Evolutionary conservation across 2,113 vertebrate species (phyloP), one percentile per base, ranked within the genome.

Genomic region (Thunnus maccoyii): DNA sequence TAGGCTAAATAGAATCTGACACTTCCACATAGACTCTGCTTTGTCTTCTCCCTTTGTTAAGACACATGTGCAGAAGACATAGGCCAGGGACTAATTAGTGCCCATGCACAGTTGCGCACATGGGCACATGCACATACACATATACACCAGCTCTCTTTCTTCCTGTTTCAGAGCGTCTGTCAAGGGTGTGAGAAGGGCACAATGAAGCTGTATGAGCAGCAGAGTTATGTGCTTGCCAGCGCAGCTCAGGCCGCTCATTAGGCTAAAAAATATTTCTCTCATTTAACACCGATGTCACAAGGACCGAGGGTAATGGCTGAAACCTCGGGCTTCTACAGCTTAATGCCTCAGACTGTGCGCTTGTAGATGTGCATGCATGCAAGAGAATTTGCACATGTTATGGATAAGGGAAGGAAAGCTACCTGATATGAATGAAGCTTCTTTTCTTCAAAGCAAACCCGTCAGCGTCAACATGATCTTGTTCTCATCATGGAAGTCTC

Each of bases 151-250:
- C 58, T 46, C 60, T 72, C 58, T 51, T 57, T 80, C 76, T 87
- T 84, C 30, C 83, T 22, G 80, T 89, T 84, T 82, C 63, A 70
- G 70, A 78, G 87, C 27, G 15, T 85, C 83, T 82, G 62, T 84
- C 85, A 83, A 83, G 87, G 87, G 77, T 83, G 78, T 66, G 81
- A 86, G 87, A 85, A 85, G 80, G 84, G 73, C 85, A 87, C 67
- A 87, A 80, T 72, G 71, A 81, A 86, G 64, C 83, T 64, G 65
- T 71, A 82, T 72, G 72, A 83, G 82, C 60, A 68, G 61, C 44
- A 69, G 78, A 83, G 77, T 72, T 75, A 54, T 74, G 69, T 32
- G 76, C 76, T 84, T 81, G 78, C 82, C 80, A 82, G 72, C 69
- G 36, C 61, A 44, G 78, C 85, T 82, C 58, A 72, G 61, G 74